Evolutionary conservation across 2,113 vertebrate species (phyloP), one percentile per base, ranked within the genome.

Genomic region (Nansenia antarctica): DNA sequence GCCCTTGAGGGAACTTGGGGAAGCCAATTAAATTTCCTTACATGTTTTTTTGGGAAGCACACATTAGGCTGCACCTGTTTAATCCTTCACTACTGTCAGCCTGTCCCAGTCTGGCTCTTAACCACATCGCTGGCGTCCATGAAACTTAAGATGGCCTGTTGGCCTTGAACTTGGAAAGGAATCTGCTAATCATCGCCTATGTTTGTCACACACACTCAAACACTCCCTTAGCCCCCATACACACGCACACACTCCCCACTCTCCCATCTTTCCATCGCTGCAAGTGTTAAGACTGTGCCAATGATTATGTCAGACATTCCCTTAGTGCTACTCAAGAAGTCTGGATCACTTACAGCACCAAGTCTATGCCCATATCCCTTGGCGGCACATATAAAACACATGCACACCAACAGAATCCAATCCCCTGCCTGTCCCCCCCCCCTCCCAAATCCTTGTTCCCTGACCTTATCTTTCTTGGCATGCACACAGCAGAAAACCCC

Each of bases 221-320:
- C 29, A 30, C 67, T 37, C 32, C 20, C 59, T 24, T n/a, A 58
- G 0, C 47, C 18, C 35, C 20, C 14, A 65, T 47, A 30, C 30
- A 69, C 32, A 55, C 52, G 68, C 64, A 69, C 31, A 75, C 81
- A 85, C 84, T 91, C 57, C 20, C 5, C 2, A n/a, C 37, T 49
- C 63, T 61, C 65, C 63, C 72, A 62, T 74, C 32, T 77, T 78
- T 79, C 76, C 92, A 88, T 91, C 79, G 88, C 82, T 79, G 78
- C 75, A 78, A 86, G 87, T 89, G 87, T 89, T 89, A 90, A 90
- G 90, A 86, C 76, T 79, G 86, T 88, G 83, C 78, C 76, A 74
- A 87, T 58, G 55, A 29, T 58, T 87, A 91, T 91, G 77, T 69
- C 53, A 80, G 83, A 90, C 87, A 83, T 88, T 84, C 74, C 83